A percentile compares a stretch with the other conserved stretches of the same genome.
These are phyloP conservation scores for Monarcha castaneiventris DNA, from an alignment of 2,113 vertebrate genomes.

Conservation along the genomic window DNA sequence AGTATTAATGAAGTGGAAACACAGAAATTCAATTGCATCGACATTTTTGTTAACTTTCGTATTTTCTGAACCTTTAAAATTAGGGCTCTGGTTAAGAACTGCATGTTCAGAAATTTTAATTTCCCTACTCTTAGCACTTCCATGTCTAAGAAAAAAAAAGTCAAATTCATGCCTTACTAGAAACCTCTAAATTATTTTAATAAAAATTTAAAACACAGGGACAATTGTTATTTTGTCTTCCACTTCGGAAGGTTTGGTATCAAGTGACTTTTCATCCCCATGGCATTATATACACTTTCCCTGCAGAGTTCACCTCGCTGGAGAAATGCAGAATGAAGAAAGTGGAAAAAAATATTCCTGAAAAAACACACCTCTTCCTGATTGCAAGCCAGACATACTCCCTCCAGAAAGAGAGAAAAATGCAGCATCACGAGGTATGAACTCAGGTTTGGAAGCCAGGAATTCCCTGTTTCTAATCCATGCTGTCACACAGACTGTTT, in stretches of 20 bases:
- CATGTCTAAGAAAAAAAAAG: background rate
- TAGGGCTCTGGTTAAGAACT: background rate
- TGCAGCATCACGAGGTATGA: background rate
- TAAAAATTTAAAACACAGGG: background rate
- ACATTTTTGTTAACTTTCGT: background rate
- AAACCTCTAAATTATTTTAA: background rate
- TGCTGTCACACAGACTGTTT: background rate
- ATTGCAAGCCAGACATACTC: background rate
- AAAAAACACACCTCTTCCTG: background rate
- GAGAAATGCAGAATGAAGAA: background rate
- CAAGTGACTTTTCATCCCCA: background rate
- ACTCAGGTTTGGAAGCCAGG: background rate
- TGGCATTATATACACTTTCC: background rate
- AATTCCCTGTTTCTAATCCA: slow-evolving; percentile 6
- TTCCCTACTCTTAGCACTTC: background rate
- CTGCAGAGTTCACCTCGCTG: background rate
- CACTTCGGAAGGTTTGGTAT: background rate
- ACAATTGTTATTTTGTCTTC: background rate
- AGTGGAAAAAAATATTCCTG: background rate
- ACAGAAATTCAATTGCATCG: background rate
- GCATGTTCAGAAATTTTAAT: background rate
- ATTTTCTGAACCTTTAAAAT: background rate
- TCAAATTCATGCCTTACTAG: background rate
- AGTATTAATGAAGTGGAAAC: background rate
- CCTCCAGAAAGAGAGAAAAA: slow-evolving; percentile 25